Evolutionary conservation across 2,113 vertebrate species (phyloP).

Genomic region (Cyprinodon tularosa): DNA sequence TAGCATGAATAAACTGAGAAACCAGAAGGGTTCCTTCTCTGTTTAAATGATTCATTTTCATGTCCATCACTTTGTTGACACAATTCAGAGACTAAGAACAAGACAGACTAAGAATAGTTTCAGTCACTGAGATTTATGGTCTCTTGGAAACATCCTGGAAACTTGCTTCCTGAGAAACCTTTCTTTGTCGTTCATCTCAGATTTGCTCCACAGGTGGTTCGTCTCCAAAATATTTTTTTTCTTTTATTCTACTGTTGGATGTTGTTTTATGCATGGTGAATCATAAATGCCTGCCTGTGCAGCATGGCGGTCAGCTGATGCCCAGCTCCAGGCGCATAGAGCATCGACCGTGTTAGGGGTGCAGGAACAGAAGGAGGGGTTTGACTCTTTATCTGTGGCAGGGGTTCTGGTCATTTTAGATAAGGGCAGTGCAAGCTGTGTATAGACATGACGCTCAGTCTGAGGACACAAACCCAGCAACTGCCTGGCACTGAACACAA

Average conservation of each 20-base stretch:
- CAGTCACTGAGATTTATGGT: conserved; percentile 41
- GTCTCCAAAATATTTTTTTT: not conserved
- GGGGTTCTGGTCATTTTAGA: conserved; percentile 76
- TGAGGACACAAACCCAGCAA: conserved; percentile 76
- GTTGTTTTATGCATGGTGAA: not conserved
- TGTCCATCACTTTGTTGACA: conserved; percentile 14
- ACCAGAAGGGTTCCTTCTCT: conserved; percentile 2
- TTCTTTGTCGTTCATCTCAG: conserved; percentile 31
- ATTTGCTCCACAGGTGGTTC: conserved; percentile 5
- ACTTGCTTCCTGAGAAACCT: conserved; percentile 41
- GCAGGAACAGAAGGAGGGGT: conserved; percentile 45
- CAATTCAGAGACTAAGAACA: conserved; percentile 11
- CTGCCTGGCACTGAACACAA: conserved; percentile 58
- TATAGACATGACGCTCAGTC: conserved; percentile 71
- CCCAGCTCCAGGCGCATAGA: conserved; percentile 15
- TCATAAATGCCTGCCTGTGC: not conserved
- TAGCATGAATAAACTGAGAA: not conserved
- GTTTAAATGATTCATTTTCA: conserved; percentile 28
- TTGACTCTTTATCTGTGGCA: conserved; percentile 62
- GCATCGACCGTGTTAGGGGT: conserved; percentile 10
- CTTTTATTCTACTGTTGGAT: conserved; percentile 9
- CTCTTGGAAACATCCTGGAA: conserved; percentile 35
- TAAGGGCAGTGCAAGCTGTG: conserved; percentile 66
- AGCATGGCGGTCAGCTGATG: not conserved
- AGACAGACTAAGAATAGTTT: conserved; percentile 25